Conservation (phyloP, 2,888 invertebrate species). For the Eumacrocentrus americanus region DNA sequence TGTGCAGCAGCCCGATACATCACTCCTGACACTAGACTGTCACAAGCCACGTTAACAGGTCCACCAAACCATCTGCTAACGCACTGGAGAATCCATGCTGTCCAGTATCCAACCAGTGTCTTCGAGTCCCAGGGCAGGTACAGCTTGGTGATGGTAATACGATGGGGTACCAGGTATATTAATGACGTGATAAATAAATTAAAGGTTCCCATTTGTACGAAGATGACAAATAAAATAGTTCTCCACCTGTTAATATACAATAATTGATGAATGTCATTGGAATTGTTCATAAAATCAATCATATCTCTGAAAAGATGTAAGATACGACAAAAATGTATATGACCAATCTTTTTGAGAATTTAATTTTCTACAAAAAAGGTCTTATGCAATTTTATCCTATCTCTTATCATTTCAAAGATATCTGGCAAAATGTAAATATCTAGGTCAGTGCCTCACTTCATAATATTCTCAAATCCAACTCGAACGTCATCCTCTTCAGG, state of each 20-base stretch:
- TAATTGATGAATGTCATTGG: too few species aligned
- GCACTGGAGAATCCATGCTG: slow-evolving; percentile 7
- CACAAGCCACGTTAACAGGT: slow-evolving; percentile 19
- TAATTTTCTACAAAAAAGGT: too few species aligned
- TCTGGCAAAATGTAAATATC: too few species aligned
- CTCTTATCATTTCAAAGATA: too few species aligned
- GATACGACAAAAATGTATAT: too few species aligned
- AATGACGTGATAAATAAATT: slow-evolving; percentile 14
- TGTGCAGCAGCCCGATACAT: slow-evolving; percentile 20
- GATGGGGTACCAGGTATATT: slow-evolving; percentile 13
- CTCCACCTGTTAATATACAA: slow-evolving; percentile 12
- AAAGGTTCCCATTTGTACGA: slow-evolving; percentile 22
- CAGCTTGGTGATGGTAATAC: slow-evolving; percentile 16
- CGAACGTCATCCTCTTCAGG: slow-evolving; percentile 15
- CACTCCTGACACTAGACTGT: slow-evolving; percentile 17
- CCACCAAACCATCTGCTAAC: slow-evolving; percentile 17
- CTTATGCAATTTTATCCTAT: too few species aligned
- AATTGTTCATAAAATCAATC: too few species aligned
- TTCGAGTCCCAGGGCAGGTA: slow-evolving; percentile 20
- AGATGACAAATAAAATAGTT: slow-evolving; percentile 19
- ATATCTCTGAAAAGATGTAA: too few species aligned
- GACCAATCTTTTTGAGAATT: too few species aligned
- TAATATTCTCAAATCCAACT: neutral
- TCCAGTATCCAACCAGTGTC: slow-evolving; percentile 8
- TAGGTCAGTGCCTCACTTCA: slow-evolving; percentile 20